Base-by-base conservation (phyloP, 2,888 invertebrate genomes). In the Sarcophaga variegata region DNA sequence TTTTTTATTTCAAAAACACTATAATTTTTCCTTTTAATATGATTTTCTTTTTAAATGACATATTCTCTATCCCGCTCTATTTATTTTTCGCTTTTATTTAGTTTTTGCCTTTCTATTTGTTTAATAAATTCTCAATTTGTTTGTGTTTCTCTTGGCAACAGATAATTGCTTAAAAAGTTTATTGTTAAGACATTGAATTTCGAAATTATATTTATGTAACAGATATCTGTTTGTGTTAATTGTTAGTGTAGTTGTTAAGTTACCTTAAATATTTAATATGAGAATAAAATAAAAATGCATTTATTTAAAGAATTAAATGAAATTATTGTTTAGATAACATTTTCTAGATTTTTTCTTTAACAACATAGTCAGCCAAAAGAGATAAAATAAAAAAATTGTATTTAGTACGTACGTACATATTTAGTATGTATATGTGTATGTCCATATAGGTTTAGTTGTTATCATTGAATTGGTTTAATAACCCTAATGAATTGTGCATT, bases 401-500 rank as follows among this genome's bases (percentile, higher is more conserved):
- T 37, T 37, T 37, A 37, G 1, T 49, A 14, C 49, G 2, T 49
- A 49, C 3, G 2, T 37, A 14, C 1, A 49, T 49, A 49, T 14
- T 0, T 49, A 12, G 49, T 14, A 49, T 49, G 49, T 49, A 49
- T 12, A 49, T 49, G 11, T 49, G 49, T 14, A 14, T 14, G 54
- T 1, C 4, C 17, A 17, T 54, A 54, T 54, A 54, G 37, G 27
- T n/a, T 64, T 70, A 69, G 17, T 49, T 69, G 12, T 71, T 77
- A 64, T 66, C 82, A 76, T 77, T 82, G 77, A 59, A 49, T 20
- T 59, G 64, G 82, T 82, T 77, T 82, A 71, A 64, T 82, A 82
- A 77, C 76, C 76, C 77, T 60, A 76, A 59, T 47, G 8, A 71
- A 71, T 60, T 76, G 64, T 76, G 76, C 54, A 71, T 82, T 64